These are phyloP conservation scores for Euclidia mi DNA, from an alignment of 2,888 invertebrate genomes.

Conservation along the genomic window DNA sequence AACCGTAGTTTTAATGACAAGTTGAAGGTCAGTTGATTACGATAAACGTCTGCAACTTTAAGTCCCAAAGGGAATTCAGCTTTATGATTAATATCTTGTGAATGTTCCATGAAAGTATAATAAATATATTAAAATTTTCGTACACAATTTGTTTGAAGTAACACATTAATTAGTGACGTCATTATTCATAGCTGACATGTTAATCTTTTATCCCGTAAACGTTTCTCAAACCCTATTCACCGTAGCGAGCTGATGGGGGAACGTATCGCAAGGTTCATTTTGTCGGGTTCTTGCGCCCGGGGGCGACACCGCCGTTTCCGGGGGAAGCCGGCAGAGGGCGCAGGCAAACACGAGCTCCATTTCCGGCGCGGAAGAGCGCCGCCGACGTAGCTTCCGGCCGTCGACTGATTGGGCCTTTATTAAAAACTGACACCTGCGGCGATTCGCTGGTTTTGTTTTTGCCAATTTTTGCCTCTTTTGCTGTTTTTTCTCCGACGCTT, in stretches of 20 bases:
- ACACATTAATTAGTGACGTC: no score
- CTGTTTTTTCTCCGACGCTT: constrained; percentile 20
- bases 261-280: constrained; percentile 65
- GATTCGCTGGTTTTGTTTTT: constrained; percentile 59
- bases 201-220: constrained; percentile 24
- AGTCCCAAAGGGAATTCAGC: no score
- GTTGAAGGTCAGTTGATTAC: no score
- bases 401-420: constrained; percentile 88
- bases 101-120: no score
- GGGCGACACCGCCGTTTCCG: constrained; percentile 76
- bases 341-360: constrained; percentile 85
- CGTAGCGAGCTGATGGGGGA: constrained; percentile 46
- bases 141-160: no score
- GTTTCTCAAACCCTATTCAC: constrained; percentile 20
- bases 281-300: constrained; percentile 59
- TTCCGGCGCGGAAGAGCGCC: constrained; percentile 84
- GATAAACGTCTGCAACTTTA: no score
- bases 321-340: constrained; percentile 77
- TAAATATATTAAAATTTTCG: no score
- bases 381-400: constrained; percentile 80
- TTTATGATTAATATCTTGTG: no score
- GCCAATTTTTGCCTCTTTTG: constrained; percentile 41
- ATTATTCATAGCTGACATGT: neutral
- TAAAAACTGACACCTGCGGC: constrained; percentile 89
- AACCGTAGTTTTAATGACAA: no score